A percentile compares a stretch with the other conserved stretches of the same genome.
Conservation (phyloP, 2,113 vertebrate genomes). For the mouse (Mus musculus) region GRCm39 chr10:45727001-45727500, state of each 20-base stretch:
- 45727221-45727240: slow-evolving; percentile 58
- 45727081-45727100: neutral
- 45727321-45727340: slow-evolving; percentile 45
- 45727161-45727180: slow-evolving; percentile 22
- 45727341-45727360: slow-evolving; percentile 4
- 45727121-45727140: slow-evolving; percentile 15
- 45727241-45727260: slow-evolving; percentile 36
- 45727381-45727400: slow-evolving; percentile 58
- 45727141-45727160: slow-evolving; percentile 37
- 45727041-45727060: neutral
- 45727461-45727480: neutral
- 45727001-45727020: neutral
- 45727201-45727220: slow-evolving; percentile 60
- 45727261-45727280: slow-evolving; percentile 46
- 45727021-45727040: slow-evolving; percentile 33
- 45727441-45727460: slow-evolving; percentile 43
- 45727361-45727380: slow-evolving; percentile 48
- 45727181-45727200: slow-evolving; percentile 48
- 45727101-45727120: slow-evolving; percentile 13
- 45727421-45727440: slow-evolving; percentile 29
- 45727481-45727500: slow-evolving; percentile 45
- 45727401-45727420: neutral
- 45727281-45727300: slow-evolving; percentile 58
- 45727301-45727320: slow-evolving; percentile 19
- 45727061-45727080: neutral